Evolutionary conservation across 2,113 vertebrate species (phyloP), one percentile per base, ranked within the genome.

Genomic region (Pandion haliaetus): DNA sequence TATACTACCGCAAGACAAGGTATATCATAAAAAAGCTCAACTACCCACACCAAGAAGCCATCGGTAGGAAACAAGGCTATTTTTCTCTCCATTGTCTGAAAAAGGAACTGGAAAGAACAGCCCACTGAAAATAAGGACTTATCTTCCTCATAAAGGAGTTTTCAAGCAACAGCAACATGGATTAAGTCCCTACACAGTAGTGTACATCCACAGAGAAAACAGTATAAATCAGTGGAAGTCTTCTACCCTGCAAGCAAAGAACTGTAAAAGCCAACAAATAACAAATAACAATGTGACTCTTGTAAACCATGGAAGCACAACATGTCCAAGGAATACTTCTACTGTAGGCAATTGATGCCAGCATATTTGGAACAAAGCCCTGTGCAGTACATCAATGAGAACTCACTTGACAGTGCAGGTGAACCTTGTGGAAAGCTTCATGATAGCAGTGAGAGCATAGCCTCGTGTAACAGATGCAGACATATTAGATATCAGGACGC

Each of bases 361-460:
- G 14, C 32, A 3, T 28, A 73, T 70, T 63, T 91, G 42, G 58
- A 93, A 52, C 62, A 82, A 65, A 77, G 36, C 40, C 54, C 36
- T 57, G 10, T 16, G 58, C 59, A 59, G 42, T 50, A 81, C 36
- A 50, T 54, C 52, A 72, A 62, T 6, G 32, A 77, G 54, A 82
- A 98, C 99, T 99, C 97, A 99, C 99, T 99, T 99, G 86, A 99
- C 99, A 96, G 99, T 98, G 97, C 98, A 99, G 93, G 96, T 98
- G 98, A 99, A 99, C 88, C 99, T 98, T 57, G 99, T 99, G 55
- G 99, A 99, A 93, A 99, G 98, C 98, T 99, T 99, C 99, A 99
- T 99, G 97, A 99, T 99, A 93, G 99, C 99, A 81, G 99, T 99
- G 71, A 99, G 99, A 83, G 99, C 97, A 81, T 99, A 99, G 97